A percentile compares a stretch with the other conserved stretches of the same genome.
phyloP scores from a whole-genome alignment of 2,113 vertebrate species.

The Sebastes schlegelii region DNA sequence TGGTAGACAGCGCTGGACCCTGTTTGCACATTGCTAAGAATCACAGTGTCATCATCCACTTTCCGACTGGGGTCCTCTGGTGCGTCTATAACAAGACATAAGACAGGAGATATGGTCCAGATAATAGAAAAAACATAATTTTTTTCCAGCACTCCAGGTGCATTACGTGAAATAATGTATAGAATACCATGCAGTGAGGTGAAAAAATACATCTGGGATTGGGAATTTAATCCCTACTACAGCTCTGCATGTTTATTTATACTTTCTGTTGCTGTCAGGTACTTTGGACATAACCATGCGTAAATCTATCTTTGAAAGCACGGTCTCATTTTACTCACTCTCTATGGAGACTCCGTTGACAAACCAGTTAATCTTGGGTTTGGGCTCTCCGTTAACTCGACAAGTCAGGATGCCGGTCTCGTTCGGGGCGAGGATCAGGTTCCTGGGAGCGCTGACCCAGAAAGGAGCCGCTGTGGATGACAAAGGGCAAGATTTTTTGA shows the following conservation, averaged over 20 bases:
- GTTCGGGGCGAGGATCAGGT: slow-evolving; percentile 95
- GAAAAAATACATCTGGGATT: not conserved
- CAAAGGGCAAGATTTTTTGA: not conserved
- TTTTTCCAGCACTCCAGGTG: not conserved
- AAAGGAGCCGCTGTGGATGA: slow-evolving; percentile 90
- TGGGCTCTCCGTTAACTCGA: slow-evolving; percentile 91
- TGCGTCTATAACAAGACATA: slow-evolving; percentile 83
- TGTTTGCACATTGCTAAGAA: slow-evolving; percentile 90
- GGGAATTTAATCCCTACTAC: not conserved
- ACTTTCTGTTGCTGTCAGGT: not conserved
- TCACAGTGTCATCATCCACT: slow-evolving; percentile 91
- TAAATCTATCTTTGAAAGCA: not conserved
- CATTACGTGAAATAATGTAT: not conserved
- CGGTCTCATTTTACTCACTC: slow-evolving; percentile 84
- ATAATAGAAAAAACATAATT: not conserved
- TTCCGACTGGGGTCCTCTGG: slow-evolving; percentile 89
- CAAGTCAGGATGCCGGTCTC: slow-evolving; percentile 92
- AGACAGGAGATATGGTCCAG: not conserved
- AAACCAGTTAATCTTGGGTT: slow-evolving; percentile 92
- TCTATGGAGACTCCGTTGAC: slow-evolving; percentile 91
- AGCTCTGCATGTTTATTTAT: not conserved
- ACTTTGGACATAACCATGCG: not conserved
- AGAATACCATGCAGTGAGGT: no score
- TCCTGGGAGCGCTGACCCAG: slow-evolving; percentile 93
- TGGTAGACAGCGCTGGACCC: slow-evolving; percentile 95